Evolutionary conservation across 2,797 vertebrate species (phyloP).

Genomic region (Epinephelus malabaricus): DNA sequence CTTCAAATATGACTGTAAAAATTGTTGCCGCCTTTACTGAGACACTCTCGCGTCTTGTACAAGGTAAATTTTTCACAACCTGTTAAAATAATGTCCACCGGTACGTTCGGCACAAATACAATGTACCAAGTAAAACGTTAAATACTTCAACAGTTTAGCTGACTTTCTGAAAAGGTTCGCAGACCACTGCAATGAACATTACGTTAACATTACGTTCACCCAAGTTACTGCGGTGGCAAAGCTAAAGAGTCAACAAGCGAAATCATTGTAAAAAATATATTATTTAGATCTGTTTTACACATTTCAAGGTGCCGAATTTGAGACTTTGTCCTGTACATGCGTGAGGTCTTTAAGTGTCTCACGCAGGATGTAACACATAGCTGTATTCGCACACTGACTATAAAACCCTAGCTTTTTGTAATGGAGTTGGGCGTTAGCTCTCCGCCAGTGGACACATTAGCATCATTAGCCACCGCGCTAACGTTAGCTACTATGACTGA

Average conservation of each 20-base stretch:
- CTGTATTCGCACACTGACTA: not conserved
- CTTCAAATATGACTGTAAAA: not conserved
- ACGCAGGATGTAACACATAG: fast-evolving
- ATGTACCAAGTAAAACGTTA: not conserved
- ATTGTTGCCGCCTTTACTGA: not conserved
- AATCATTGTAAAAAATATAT: not conserved
- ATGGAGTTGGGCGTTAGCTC: not conserved
- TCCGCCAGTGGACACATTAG: slow-evolving; percentile 15
- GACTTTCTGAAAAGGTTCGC: not conserved
- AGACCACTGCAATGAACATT: not conserved
- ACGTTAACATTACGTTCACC: not conserved
- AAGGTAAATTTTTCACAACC: fast-evolving
- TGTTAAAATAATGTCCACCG: not conserved
- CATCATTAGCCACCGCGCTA: slow-evolving; percentile 53
- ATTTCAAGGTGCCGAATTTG: not conserved
- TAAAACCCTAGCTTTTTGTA: not conserved
- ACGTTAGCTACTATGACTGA: slow-evolving; percentile 6
- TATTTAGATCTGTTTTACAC: fast-evolving
- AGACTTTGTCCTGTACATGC: fast-evolving
- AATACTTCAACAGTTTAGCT: not conserved
- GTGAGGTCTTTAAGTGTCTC: fast-evolving
- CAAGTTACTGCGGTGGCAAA: not conserved
- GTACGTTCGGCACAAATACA: slow-evolving; percentile 7
- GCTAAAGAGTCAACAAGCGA: fast-evolving
- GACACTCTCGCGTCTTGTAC: fast-evolving